Evolutionary conservation across 2,797 vertebrate genomes (phyloP).

Genomic region (Lerista edwardsae): DNA sequence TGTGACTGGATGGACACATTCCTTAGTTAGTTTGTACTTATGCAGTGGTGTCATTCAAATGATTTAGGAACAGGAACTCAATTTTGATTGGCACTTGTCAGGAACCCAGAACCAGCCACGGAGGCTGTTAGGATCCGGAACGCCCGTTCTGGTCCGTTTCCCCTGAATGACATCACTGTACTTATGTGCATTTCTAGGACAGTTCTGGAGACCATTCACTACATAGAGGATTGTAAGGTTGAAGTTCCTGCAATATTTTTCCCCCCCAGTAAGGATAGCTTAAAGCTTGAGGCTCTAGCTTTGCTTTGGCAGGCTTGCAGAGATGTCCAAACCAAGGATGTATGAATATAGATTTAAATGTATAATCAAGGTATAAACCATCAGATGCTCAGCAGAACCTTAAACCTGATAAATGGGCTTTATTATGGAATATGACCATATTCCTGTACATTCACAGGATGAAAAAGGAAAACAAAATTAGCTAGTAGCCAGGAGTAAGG

Average conservation of each 20-base stretch:
- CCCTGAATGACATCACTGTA: too few relatives aligned
- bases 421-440: neutral
- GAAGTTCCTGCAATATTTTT: neutral
- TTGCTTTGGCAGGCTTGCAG: neutral
- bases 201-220: neutral
- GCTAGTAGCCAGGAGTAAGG: neutral
- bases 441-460: neutral
- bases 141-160: too few relatives aligned
- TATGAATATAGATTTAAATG: neutral
- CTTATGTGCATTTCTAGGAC: too few relatives aligned
- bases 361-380: neutral
- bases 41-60: too few relatives aligned
- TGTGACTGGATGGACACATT: neutral
- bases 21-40: too few relatives aligned
- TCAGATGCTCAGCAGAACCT: neutral
- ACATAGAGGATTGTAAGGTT: too few relatives aligned
- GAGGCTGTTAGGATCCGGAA: too few relatives aligned
- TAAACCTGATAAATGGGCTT: conserved; percentile 11
- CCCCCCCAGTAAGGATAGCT: neutral
- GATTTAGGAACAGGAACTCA: too few relatives aligned
- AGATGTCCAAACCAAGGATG: neutral
- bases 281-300: neutral
- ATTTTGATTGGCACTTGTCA: too few relatives aligned
- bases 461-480: neutral
- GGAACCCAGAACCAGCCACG: too few relatives aligned